Percentiles rank a stretch among this genome's conserved stretches.
Conservation (phyloP, 2,113 vertebrate genomes). For the Rallus limicola region DNA sequence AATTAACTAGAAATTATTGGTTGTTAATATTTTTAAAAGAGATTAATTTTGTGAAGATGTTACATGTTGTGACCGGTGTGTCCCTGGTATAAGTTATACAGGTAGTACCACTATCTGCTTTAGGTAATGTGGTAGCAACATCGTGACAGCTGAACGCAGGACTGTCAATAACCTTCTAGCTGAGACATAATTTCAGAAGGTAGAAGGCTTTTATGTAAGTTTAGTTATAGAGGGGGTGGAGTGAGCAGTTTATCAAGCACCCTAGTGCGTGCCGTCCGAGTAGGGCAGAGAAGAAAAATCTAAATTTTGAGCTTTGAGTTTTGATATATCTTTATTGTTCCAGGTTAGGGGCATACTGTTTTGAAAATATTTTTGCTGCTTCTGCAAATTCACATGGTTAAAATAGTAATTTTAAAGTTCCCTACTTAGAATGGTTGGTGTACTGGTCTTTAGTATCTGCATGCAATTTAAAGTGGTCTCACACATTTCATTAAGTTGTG, state of each 20-base stretch:
- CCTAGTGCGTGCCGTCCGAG: not conserved
- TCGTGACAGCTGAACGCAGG: not conserved
- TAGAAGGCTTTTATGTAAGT: not conserved
- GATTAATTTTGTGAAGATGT: not conserved
- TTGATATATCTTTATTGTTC: not conserved
- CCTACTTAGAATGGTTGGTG: not conserved
- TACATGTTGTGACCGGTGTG: fast-evolving
- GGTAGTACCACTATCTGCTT: not conserved
- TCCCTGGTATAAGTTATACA: not conserved
- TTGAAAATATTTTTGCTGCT: not conserved
- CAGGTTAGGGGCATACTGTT: not conserved
- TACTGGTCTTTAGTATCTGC: not conserved
- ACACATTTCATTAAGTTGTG: not conserved
- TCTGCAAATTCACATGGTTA: not conserved
- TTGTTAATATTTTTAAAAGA: not conserved
- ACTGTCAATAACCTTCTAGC: not conserved
- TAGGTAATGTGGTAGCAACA: not conserved
- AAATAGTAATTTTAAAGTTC: not conserved
- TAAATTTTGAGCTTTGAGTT: not conserved
- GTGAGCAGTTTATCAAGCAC: not conserved
- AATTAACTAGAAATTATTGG: not conserved
- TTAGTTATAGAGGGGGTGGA: not conserved
- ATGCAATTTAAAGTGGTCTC: not conserved
- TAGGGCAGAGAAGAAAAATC: not conserved
- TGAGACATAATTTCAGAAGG: not conserved